Evolutionary conservation across 1,140 invertebrate species (phyloP), one percentile per base, ranked within the genome.

Genomic region (Phymorhynchus buccinoides): DNA sequence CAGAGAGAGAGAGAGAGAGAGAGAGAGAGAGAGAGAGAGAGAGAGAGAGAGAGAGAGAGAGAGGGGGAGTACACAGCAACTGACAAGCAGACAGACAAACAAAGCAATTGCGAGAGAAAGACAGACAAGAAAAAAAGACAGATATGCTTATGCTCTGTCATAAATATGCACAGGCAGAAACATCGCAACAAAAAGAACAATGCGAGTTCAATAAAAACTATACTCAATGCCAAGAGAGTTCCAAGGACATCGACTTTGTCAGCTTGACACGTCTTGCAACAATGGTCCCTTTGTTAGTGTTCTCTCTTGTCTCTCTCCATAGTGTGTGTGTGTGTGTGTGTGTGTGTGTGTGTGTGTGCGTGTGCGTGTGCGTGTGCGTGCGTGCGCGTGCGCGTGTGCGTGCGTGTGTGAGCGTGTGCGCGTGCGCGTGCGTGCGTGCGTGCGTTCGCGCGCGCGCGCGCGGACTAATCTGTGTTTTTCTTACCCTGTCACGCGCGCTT

Each of bases 311-410:
- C n/a, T n/a, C n/a, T n/a, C n/a, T n/a, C n/a, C n/a, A n/a, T n/a
- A n/a, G n/a, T n/a, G n/a, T n/a, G 27, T 56, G 52, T 56, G 52
- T 56, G 27, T 56, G 52, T 14, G 12, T 12, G 52, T 14, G 12
- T 14, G 27, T 56, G 27, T 56, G 52, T 12, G 27, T 27, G 52
- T 27, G 32, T 30, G 12, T 75, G 32, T 75, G 32, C 32, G 35
- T 75, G 35, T 75, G 71, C 32, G 71, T 75, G 71, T 75, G 71
- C 32, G 71, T 75, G 71, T 75, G 71, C 32, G 71, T 75, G 71
- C 32, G 71, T 37, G 71, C 30, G 71, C 30, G 71, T 37, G 71
- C 32, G 71, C 32, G 71, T 75, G 71, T 75, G 71, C 32, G 27
- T 75, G 71, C 32, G 27, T 75, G 71, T n/a, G n/a, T n/a, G n/a